Conservation (phyloP, 2,888 invertebrate species). For the Apodemia hepburni region DNA sequence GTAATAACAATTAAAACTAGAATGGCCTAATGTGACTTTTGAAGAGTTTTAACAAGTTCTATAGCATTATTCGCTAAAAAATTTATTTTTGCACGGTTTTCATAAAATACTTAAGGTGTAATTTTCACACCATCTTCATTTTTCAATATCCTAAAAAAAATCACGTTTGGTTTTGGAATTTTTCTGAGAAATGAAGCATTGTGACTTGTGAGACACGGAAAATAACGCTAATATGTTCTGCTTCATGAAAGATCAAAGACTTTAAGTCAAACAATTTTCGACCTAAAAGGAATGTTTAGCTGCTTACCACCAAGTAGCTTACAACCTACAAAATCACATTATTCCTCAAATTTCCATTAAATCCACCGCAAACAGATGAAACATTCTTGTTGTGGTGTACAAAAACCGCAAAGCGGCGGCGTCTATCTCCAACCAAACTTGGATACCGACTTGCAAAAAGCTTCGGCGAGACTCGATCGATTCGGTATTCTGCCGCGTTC, state of each 20-base stretch:
- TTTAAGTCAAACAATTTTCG: neutral
- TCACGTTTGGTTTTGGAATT: too few relatives aligned
- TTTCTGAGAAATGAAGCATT: too few relatives aligned
- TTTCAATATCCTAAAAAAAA: too few relatives aligned
- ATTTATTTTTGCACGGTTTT: too few relatives aligned
- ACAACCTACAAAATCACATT: conserved; percentile 17
- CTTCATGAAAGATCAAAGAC: neutral
- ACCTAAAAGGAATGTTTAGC: neutral
- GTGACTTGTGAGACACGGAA: too few relatives aligned
- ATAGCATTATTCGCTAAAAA: too few relatives aligned
- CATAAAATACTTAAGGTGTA: too few relatives aligned
- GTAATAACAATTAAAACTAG: too few relatives aligned
- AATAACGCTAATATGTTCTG: too few relatives aligned
- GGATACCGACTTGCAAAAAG: conserved; percentile 35
- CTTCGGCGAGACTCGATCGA: conserved; percentile 44
- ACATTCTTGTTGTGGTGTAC: conserved; percentile 40
- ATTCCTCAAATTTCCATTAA: conserved; percentile 19
- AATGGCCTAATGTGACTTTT: too few relatives aligned
- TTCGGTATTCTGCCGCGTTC: conserved; percentile 55
- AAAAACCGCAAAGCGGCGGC: conserved; percentile 44
- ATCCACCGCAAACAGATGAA: conserved; percentile 21
- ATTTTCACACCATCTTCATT: too few relatives aligned
- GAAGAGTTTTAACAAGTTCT: too few relatives aligned
- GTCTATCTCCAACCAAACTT: conserved; percentile 47
- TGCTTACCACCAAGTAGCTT: conserved; percentile 14